Evolutionary conservation across 2,888 invertebrate genomes (phyloP).

Genomic region (Acleris holmiana): DNA sequence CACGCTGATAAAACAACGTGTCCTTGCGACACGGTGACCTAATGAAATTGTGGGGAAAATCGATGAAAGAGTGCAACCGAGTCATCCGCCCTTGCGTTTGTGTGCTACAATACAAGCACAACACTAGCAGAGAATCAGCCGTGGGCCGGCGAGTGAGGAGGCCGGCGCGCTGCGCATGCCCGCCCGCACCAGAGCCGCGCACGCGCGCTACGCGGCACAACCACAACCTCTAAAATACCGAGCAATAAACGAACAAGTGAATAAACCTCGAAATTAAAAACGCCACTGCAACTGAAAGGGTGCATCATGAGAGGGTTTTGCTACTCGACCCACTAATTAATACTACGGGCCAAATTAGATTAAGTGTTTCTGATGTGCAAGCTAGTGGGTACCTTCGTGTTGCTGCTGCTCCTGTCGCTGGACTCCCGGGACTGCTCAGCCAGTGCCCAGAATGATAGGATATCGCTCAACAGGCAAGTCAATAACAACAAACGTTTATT

Average conservation of each 20-base stretch:
- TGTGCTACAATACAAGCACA: slow-evolving; percentile 38
- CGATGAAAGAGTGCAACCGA: slow-evolving; percentile 63
- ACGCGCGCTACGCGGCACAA: slow-evolving; percentile 52
- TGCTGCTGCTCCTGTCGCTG: slow-evolving; percentile 69
- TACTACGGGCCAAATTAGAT: slow-evolving; percentile 50
- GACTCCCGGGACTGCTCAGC: slow-evolving; percentile 76
- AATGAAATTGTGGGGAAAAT: slow-evolving; percentile 60
- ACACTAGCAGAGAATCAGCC: slow-evolving; percentile 36
- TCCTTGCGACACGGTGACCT: slow-evolving; percentile 64
- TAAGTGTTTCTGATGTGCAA: slow-evolving; percentile 78
- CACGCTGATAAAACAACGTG: slow-evolving; percentile 5
- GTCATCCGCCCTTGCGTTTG: slow-evolving; percentile 40
- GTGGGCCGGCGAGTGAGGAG: slow-evolving; percentile 52
- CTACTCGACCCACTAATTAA: slow-evolving; percentile 43
- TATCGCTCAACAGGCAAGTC: slow-evolving; percentile 78
- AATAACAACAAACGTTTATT: slow-evolving; percentile 1
- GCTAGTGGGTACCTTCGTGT: slow-evolving; percentile 61
- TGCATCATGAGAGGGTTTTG: slow-evolving; percentile 25
- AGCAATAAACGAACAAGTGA: slow-evolving; percentile 25
- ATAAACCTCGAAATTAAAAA: slow-evolving; percentile 15
- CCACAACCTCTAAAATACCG: slow-evolving; percentile 14
- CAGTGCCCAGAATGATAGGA: slow-evolving; percentile 74
- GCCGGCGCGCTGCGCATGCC: slow-evolving; percentile 64
- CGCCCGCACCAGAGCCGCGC: slow-evolving; percentile 53
- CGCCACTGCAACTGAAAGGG: slow-evolving; percentile 2